A percentile compares a stretch with the other conserved stretches of the same genome.
These are phyloP conservation scores for Dasyornis broadbenti DNA, from an alignment of 2,113 vertebrate species.

Conservation along the genomic window DNA sequence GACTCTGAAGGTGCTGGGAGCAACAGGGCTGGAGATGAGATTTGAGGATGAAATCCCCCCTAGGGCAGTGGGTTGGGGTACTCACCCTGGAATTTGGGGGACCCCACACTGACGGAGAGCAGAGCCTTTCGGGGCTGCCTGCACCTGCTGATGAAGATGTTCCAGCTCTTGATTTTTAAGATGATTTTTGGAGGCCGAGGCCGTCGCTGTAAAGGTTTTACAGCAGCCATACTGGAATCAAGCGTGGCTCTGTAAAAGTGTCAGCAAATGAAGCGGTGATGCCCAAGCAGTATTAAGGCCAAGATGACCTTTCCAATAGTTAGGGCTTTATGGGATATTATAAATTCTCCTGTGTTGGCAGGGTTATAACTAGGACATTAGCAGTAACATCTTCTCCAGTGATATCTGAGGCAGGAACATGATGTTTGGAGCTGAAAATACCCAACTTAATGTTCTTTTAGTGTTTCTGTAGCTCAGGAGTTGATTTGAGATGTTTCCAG, in stretches of 20 bases:
- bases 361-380: not conserved
- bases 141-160: not conserved
- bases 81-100: not conserved
- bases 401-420: accelerated
- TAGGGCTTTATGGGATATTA: slow-evolving; percentile 29
- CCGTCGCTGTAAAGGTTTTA: not conserved
- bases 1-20: not conserved
- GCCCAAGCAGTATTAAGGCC: not conserved
- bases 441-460: too few relatives aligned
- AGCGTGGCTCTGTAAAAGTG: slow-evolving; percentile 32
- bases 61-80: accelerated
- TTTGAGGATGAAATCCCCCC: not conserved
- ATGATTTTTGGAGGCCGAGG: not conserved
- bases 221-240: not conserved
- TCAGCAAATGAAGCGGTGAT: not conserved
- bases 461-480: not conserved
- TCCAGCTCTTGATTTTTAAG: slow-evolving; percentile 3
- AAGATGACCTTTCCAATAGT: slow-evolving; percentile 37
- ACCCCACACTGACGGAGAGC: accelerated
- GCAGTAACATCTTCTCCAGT: not conserved
- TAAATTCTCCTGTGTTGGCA: slow-evolving; percentile 31
- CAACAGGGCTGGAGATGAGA: not conserved
- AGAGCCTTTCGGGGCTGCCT: accelerated
- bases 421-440: accelerated
- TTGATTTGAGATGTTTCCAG: not conserved